Base-by-base conservation (phyloP, 1,140 invertebrate species). In the Hypothenemus hampei region DNA sequence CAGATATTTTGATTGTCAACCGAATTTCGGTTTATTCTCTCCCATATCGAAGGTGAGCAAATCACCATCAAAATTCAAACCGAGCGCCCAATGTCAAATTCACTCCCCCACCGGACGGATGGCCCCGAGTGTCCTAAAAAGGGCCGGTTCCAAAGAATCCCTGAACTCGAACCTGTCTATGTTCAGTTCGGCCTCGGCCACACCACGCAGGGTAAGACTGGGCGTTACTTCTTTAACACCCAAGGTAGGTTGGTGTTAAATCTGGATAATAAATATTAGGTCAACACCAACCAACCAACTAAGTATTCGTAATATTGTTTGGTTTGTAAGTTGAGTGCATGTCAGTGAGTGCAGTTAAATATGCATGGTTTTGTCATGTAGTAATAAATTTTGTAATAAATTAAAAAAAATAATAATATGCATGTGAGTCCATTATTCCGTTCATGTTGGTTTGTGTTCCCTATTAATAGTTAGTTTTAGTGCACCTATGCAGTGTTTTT, bases 1-100 rank as follows among this genome's bases (percentile, higher is more conserved):
- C 74, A 95, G 93, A 75, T 98, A 98, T 75, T 98, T 98, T 75
- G 84, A 90, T 59, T 98, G 95, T 72, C 79, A 81, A 51, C 85
- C 88, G 15, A 87, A 90, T 65, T 89, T 87, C 72, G 96, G 95
- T 2, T 76, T 98, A 21, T 98, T 98, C 76, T 91, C 93, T 5
- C 93, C 93, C 1, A 72, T 87, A 18, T 81, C 86, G 64, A 95
- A 95, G 77, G 87, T 95, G 36, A 85, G 81, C 60, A 81, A 84
- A 40, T 91, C 89, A 37, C 89, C 85, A 23, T 84, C 82, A n/a
- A 85, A 80, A 69, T 78, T 82, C 63, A 82, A 81, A 69, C 78
- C 80, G 36, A 77, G 78, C 60, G 26, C 13, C 11, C 74, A 80
- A 50, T 83, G 83, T 68, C 74, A 78, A 48, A 72, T 83, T 39